These are phyloP conservation scores for Sinocyclocheilus anophthalmus DNA, from an alignment of 2,113 vertebrate species.

Conservation along the genomic window DNA sequence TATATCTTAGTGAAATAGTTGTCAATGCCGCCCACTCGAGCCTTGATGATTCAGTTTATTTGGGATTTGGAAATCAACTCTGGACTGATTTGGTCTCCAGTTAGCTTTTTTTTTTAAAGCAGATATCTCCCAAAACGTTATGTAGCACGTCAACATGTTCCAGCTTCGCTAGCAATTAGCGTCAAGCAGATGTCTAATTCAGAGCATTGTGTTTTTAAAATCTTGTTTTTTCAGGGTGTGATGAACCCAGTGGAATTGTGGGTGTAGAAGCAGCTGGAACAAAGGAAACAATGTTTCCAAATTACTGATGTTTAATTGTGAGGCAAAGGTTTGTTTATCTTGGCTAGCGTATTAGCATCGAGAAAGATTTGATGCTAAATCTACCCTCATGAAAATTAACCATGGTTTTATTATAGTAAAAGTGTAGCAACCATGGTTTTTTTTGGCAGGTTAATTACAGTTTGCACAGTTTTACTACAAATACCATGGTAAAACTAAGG, in stretches of 20 bases:
- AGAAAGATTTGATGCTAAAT: background rate
- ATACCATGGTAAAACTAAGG: too few species aligned
- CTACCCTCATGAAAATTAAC: background rate
- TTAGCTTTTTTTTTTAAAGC: background rate
- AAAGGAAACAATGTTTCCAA: conserved; percentile 3
- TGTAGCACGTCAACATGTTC: conserved; percentile 17
- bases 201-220: background rate
- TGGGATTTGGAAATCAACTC: conserved; percentile 55
- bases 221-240: background rate
- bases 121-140: conserved; percentile 6
- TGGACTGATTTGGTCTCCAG: background rate
- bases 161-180: conserved; percentile 44
- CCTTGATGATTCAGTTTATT: conserved; percentile 11
- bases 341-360: background rate
- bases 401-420: background rate
- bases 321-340: background rate
- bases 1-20: conserved; percentile 9
- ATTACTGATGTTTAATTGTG: background rate
- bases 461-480: too few species aligned
- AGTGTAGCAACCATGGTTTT: too few species aligned
- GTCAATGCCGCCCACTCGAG: background rate
- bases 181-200: conserved; percentile 16
- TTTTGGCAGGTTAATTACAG: too few species aligned
- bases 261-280: conserved; percentile 15
- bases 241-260: background rate